A percentile compares a stretch with the other conserved stretches of the same genome.
Conservation (phyloP, 37 sponge, comb jelly and placozoan species). For the Theonella swinhoei region DNA sequence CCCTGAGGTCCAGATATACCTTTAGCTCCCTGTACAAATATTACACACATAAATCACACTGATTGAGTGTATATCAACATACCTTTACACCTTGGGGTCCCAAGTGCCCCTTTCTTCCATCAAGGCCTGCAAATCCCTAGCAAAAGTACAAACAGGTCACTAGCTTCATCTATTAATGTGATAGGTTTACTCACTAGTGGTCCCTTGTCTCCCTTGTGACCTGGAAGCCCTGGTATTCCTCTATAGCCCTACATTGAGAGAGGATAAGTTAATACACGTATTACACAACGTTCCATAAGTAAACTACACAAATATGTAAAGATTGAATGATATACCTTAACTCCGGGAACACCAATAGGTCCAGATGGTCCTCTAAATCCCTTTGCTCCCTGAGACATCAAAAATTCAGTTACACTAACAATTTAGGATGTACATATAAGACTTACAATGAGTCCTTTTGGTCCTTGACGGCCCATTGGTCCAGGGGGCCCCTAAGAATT, state of each 20-base stretch:
- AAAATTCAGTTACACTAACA: neutral
- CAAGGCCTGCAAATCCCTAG: conserved; percentile 29
- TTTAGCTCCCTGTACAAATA: neutral
- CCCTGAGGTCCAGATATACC: conserved; percentile 34
- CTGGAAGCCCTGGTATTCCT: conserved; percentile 36
- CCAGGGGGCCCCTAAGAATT: conserved; percentile 51
- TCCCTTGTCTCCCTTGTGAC: conserved; percentile 33
- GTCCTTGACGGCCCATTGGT: conserved; percentile 28
- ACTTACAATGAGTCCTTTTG: conserved; percentile 24
- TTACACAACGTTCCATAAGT: no score
- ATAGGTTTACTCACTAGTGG: conserved; percentile 40
- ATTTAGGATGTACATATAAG: neutral
- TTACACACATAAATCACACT: neutral
- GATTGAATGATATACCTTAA: no score
- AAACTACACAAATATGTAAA: neutral
- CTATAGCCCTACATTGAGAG: conserved; percentile 24
- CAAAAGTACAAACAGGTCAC: neutral
- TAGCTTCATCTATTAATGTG: no score
- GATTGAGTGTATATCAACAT: neutral
- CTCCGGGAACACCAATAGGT: conserved; percentile 28
- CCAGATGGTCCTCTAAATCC: conserved; percentile 29
- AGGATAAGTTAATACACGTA: neutral
- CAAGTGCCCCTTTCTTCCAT: conserved; percentile 21
- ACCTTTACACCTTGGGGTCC: conserved; percentile 52
- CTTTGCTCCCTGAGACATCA: conserved; percentile 6